A percentile compares a stretch with the other conserved stretches of the same genome.
These are phyloP conservation scores for Stomatorhinus ivindoensis DNA, from an alignment of 2,113 vertebrate species.

Conservation along the genomic window DNA sequence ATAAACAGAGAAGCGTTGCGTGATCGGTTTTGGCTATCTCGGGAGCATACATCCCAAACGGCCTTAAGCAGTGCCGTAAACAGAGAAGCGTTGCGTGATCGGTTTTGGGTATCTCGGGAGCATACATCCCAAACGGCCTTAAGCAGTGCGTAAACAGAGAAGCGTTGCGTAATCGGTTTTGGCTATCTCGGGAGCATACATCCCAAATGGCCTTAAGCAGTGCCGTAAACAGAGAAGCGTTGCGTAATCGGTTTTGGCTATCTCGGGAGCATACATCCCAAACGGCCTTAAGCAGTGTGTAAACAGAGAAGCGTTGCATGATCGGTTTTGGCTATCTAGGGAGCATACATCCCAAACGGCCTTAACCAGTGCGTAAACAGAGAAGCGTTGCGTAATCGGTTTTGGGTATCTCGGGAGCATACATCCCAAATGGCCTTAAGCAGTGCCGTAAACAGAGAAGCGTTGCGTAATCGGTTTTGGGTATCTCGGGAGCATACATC, in stretches of 20 bases:
- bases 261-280: constrained; percentile 31
- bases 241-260: constrained; percentile 28
- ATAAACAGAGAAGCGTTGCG: constrained; percentile 25
- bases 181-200: constrained; percentile 32
- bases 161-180: constrained; percentile 27
- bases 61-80: constrained; percentile 19
- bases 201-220: constrained; percentile 2
- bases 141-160: constrained; percentile 19
- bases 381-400: constrained; percentile 29
- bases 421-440: background rate
- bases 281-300: constrained; percentile 14
- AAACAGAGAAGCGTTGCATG: constrained; percentile 27
- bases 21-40: constrained; percentile 30
- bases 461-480: constrained; percentile 26
- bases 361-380: constrained; percentile 18
- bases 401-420: constrained; percentile 29
- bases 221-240: constrained; percentile 22
- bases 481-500: constrained; percentile 35
- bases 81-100: constrained; percentile 29
- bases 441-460: constrained; percentile 20
- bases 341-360: constrained; percentile 19
- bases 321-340: constrained; percentile 27
- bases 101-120: constrained; percentile 29
- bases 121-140: background rate
- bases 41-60: constrained; percentile 25